Percentiles rank a stretch among this genome's conserved stretches.
Conservation (phyloP, 2,797 vertebrate genomes). For the Enteromius treurensis region DNA sequence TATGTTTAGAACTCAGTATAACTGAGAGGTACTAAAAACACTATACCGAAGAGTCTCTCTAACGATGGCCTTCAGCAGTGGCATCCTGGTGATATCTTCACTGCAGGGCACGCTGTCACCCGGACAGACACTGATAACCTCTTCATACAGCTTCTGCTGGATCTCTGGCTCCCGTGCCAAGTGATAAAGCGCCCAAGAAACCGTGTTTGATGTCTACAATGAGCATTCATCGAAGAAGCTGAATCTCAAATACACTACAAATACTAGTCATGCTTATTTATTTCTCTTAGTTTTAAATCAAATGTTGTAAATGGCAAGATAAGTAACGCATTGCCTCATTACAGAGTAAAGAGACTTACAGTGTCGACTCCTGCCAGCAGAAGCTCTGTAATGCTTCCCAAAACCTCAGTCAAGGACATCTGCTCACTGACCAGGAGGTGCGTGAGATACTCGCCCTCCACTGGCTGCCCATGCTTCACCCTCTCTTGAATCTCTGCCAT, state of each 20-base stretch:
- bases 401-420: slow-evolving; percentile 77
- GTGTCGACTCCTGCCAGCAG: slow-evolving; percentile 84
- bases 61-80: slow-evolving; percentile 77
- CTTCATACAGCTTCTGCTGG: slow-evolving; percentile 75
- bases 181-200: slow-evolving; percentile 78
- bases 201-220: slow-evolving; percentile 81
- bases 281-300: not conserved
- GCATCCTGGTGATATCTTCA: slow-evolving; percentile 75
- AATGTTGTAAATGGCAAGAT: not conserved
- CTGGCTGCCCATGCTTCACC: slow-evolving; percentile 59
- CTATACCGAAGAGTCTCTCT: slow-evolving; percentile 79
- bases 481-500: slow-evolving; percentile 71
- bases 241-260: not conserved
- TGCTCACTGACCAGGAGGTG: slow-evolving; percentile 78
- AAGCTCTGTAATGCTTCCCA: slow-evolving; percentile 81
- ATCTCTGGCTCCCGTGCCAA: slow-evolving; percentile 74
- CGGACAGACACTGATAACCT: slow-evolving; percentile 73
- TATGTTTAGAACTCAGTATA: not conserved
- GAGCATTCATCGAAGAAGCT: not conserved
- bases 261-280: not conserved
- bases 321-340: not conserved
- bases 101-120: slow-evolving; percentile 71
- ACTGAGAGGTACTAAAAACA: not conserved
- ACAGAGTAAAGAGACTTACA: slow-evolving; percentile 64
- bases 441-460: slow-evolving; percentile 81